Percentiles rank a stretch among this genome's conserved stretches.
phyloP scores from a whole-genome alignment of 1,140 invertebrate species.

The Sipha flava region DNA sequence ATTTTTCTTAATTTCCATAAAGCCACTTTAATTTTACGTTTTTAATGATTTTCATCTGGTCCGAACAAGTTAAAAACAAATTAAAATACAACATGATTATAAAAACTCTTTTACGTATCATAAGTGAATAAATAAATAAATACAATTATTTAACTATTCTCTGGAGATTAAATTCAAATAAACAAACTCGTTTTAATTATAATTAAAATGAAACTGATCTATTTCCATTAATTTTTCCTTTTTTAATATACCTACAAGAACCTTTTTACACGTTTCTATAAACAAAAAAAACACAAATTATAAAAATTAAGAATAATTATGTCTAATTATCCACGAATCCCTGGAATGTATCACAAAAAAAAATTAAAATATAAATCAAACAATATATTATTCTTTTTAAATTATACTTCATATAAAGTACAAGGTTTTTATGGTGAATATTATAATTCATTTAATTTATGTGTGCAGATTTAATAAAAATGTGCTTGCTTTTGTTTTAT shows the following conservation, averaged over 20 bases:
- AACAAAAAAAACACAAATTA: too few relatives aligned
- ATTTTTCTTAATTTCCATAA: constrained; percentile 19
- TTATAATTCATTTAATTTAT: not conserved
- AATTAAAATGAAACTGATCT: not conserved
- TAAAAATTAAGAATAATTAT: too few relatives aligned
- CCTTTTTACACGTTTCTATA: not conserved
- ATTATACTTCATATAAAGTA: not conserved
- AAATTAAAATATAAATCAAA: not conserved
- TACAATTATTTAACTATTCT: not conserved
- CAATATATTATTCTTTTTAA: not conserved
- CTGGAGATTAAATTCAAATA: not conserved
- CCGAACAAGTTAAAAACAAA: not conserved
- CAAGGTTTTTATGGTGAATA: not conserved
- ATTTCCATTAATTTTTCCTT: not conserved
- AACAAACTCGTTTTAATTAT: not conserved
- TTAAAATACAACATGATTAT: not conserved
- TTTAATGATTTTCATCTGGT: not conserved
- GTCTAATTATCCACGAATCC: too few relatives aligned
- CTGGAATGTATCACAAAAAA: not conserved
- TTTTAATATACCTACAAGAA: not conserved
- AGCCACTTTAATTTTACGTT: constrained; percentile 23
- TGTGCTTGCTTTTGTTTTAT: constrained; percentile 37
- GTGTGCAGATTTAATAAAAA: not conserved
- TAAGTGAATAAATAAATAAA: not conserved
- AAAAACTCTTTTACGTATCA: not conserved